Conservation (phyloP, 2,888 invertebrate genomes). For the Erpobdella octoculata region DNA sequence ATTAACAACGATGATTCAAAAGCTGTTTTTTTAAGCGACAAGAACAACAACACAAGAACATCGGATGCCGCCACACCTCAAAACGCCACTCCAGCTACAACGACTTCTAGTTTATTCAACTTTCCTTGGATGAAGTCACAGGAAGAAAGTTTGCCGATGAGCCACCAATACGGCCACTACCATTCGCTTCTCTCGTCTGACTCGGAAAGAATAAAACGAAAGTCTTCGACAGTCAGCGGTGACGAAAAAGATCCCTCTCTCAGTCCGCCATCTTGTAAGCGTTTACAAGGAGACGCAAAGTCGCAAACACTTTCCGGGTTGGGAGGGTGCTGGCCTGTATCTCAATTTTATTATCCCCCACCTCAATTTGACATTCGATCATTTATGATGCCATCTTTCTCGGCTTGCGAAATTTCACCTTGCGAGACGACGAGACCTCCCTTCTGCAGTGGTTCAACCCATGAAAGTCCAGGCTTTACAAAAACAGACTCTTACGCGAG, state of each 20-base stretch:
- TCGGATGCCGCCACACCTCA: neutral
- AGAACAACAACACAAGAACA: neutral
- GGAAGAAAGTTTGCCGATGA: too few relatives aligned
- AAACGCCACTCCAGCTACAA: neutral
- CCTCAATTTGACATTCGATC: neutral
- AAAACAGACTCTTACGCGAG: neutral
- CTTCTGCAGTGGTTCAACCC: neutral
- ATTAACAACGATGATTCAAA: neutral
- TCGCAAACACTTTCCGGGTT: neutral
- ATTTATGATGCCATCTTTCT: neutral
- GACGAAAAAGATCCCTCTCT: neutral
- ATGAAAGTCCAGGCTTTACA: neutral
- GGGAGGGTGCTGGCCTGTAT: neutral
- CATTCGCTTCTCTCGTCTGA: neutral
- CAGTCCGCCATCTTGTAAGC: neutral
- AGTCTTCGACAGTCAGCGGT: neutral
- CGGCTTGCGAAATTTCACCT: neutral
- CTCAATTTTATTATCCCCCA: conserved; percentile 3
- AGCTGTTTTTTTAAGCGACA: neutral
- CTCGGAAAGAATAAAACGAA: neutral
- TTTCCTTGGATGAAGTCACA: conserved; percentile 1
- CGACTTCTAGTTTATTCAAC: neutral
- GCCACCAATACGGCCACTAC: neutral
- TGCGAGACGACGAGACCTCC: neutral
- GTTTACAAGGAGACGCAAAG: neutral